These are phyloP conservation scores for Pampus argenteus DNA, from an alignment of 2,797 vertebrate species.

Conservation along the genomic window DNA sequence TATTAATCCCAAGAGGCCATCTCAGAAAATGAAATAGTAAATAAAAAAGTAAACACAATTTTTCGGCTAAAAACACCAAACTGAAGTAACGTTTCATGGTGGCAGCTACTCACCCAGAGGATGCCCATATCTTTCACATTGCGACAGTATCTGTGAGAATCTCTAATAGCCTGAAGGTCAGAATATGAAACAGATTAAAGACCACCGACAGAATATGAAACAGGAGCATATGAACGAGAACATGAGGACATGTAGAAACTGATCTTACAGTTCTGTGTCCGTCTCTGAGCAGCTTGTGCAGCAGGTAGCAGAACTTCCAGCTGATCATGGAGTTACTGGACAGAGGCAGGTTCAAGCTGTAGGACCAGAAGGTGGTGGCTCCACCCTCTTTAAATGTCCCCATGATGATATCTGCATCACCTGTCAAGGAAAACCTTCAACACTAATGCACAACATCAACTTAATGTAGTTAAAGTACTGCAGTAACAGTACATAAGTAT, in stretches of 20 bases:
- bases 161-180: constrained; percentile 86
- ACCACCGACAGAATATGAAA: rapidly evolving
- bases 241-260: neutral
- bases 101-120: constrained; percentile 90
- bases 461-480: neutral
- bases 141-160: constrained; percentile 90
- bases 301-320: constrained; percentile 98
- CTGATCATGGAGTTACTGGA: constrained; percentile 95
- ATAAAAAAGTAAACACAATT: too few species aligned
- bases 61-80: too few species aligned
- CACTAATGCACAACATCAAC: neutral
- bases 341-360: constrained; percentile 91
- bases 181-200: constrained; percentile 14
- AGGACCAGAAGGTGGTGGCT: constrained; percentile 96
- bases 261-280: constrained; percentile 87
- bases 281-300: constrained; percentile 94
- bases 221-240: neutral
- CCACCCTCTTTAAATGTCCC: constrained; percentile 94
- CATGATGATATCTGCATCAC: constrained; percentile 90
- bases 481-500: too few species aligned
- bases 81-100: too few species aligned
- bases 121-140: constrained; percentile 91
- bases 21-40: too few species aligned
- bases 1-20: neutral
- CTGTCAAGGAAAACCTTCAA: constrained; percentile 84